A percentile compares a stretch with the other conserved stretches of the same genome.
Conservation (phyloP, 1,140 invertebrate species). For the Eriocheir sinensis region DNA sequence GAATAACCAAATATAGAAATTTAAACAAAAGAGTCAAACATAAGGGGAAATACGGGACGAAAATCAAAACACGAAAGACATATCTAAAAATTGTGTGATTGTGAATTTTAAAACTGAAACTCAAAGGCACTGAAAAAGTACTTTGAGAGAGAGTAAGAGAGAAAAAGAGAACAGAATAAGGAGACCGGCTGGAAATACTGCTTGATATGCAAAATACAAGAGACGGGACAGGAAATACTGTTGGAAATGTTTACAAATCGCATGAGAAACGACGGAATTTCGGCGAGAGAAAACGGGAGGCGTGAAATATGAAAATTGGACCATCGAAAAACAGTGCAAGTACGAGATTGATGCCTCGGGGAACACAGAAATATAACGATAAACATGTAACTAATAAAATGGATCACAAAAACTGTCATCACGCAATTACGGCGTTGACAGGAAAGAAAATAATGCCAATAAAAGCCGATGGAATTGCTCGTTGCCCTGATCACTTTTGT, state of each 20-base stretch:
- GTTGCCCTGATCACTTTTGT: no score
- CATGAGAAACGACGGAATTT: slow-evolving; percentile 15
- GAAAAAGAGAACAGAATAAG: neutral
- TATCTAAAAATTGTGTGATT: no score
- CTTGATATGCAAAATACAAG: neutral
- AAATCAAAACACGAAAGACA: no score
- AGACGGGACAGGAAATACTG: neutral
- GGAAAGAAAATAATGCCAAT: neutral
- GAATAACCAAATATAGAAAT: neutral
- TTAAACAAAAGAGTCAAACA: neutral
- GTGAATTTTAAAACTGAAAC: no score
- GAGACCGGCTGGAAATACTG: neutral
- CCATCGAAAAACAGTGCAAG: slow-evolving; percentile 2
- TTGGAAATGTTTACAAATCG: slow-evolving; percentile 4
- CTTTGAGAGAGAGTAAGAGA: no score
- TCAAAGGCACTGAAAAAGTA: no score
- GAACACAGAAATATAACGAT: neutral
- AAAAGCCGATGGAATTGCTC: no score
- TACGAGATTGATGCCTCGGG: neutral
- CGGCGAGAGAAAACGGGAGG: neutral
- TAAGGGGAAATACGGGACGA: neutral
- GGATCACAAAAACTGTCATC: neutral
- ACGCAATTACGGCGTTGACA: neutral
- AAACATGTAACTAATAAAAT: slow-evolving; percentile 7
- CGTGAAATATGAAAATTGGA: slow-evolving; percentile 15